Conservation (phyloP, 1,140 invertebrate genomes). For the Luehdorfia chinensis region DNA sequence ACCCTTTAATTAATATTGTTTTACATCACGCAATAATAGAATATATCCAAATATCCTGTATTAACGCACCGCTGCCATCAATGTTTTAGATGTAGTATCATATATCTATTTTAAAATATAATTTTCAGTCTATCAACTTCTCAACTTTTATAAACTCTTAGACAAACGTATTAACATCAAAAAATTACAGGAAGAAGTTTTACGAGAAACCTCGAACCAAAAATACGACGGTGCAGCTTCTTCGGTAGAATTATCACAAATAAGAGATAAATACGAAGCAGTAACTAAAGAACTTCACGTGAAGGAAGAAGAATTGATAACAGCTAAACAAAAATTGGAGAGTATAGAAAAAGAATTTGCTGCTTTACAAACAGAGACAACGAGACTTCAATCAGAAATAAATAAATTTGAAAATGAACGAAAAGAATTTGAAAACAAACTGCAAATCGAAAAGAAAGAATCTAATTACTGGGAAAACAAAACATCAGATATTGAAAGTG, state of each 20-base stretch:
- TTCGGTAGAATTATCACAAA: constrained; percentile 74
- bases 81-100: no score
- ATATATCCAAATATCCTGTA: constrained; percentile 4
- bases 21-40: not conserved
- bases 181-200: constrained; percentile 67
- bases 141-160: no score
- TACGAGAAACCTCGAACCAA: constrained; percentile 75
- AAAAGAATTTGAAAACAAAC: constrained; percentile 77
- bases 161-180: no score
- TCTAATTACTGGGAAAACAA: constrained; percentile 79
- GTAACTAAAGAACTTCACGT: constrained; percentile 63
- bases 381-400: constrained; percentile 78
- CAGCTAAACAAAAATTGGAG: constrained; percentile 48
- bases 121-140: no score
- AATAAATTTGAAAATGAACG: constrained; percentile 81
- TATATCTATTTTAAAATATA: no score
- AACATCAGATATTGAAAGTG: constrained; percentile 79
- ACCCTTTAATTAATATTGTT: constrained; percentile 8
- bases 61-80: no score
- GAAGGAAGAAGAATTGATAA: constrained; percentile 56
- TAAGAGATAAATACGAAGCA: constrained; percentile 72
- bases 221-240: constrained; percentile 74
- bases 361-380: constrained; percentile 71
- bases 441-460: constrained; percentile 75
- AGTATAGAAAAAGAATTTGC: constrained; percentile 71